Conservation (phyloP, 2,888 invertebrate species). For the Endotricha flammealis region DNA sequence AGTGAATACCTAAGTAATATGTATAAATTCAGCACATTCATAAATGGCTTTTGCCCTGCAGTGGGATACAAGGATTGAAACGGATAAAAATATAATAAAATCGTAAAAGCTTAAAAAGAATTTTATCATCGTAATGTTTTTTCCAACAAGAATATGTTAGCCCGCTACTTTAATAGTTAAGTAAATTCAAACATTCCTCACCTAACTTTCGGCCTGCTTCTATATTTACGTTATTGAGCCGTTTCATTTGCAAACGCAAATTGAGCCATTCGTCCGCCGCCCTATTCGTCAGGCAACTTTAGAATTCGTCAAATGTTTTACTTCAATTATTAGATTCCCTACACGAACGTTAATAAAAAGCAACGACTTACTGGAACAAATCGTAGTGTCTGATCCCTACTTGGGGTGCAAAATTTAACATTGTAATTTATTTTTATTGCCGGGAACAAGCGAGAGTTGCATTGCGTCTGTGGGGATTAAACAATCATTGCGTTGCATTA, state of each 20-base stretch:
- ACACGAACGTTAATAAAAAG: slow-evolving; percentile 54
- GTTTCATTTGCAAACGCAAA: slow-evolving; percentile 1
- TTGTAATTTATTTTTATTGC: slow-evolving; percentile 74
- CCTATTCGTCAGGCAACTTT: slow-evolving; percentile 2
- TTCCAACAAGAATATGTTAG: too few species aligned
- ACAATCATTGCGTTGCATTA: slow-evolving; percentile 55
- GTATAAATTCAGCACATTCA: too few species aligned
- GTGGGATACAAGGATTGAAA: too few species aligned
- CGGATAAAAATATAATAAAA: too few species aligned
- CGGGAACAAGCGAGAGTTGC: slow-evolving; percentile 34
- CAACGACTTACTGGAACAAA: slow-evolving; percentile 60
- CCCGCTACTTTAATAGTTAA: too few species aligned
- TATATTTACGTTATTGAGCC: too few species aligned
- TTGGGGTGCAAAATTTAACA: slow-evolving; percentile 70
- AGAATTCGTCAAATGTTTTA: slow-evolving; percentile 19
- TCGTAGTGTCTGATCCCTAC: slow-evolving; percentile 46
- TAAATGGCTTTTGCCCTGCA: too few species aligned
- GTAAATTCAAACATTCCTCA: too few species aligned
- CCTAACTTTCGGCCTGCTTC: too few species aligned
- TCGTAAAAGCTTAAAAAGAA: too few species aligned
- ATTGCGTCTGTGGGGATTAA: slow-evolving; percentile 50
- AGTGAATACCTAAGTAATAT: too few species aligned
- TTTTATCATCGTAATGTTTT: too few species aligned
- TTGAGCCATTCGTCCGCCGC: slow-evolving; percentile 2
- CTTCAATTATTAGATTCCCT: slow-evolving; percentile 41